Percentiles rank a stretch among this genome's conserved stretches.
These are phyloP conservation scores for Volucella bombylans DNA, from an alignment of 2,888 invertebrate species.

Conservation along the genomic window DNA sequence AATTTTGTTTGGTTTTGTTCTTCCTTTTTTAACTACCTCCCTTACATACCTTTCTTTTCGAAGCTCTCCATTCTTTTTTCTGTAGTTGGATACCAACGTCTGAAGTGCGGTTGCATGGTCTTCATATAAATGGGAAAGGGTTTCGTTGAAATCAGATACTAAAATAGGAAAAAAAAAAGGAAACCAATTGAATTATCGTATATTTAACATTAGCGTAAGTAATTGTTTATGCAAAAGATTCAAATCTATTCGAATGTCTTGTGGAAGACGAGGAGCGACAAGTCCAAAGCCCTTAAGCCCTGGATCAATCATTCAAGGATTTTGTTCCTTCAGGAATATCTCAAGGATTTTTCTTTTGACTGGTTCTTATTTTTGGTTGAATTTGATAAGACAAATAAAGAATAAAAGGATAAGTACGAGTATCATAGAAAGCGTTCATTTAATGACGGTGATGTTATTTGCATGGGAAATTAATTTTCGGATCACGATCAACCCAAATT, in stretches of 20 bases:
- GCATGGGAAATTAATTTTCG: too few relatives aligned
- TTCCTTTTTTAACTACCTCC: conserved; percentile 20
- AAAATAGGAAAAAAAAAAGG: conserved; percentile 79
- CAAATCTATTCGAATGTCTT: conserved; percentile 14
- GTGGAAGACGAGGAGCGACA: conserved; percentile 8
- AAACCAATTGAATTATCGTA: conserved; percentile 39
- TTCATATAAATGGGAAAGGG: conserved; percentile 94
- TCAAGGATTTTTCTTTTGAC: not conserved
- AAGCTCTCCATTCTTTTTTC: conserved; percentile 92
- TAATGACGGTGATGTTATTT: too few relatives aligned
- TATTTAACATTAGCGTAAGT: conserved; percentile 6
- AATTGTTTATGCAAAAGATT: conserved; percentile 33
- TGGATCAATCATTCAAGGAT: conserved; percentile 36
- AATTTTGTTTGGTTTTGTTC: too few relatives aligned
- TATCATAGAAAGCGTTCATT: too few relatives aligned
- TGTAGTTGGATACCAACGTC: conserved; percentile 91
- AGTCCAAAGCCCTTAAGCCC: not conserved
- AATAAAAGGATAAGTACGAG: too few relatives aligned
- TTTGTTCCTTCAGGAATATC: conserved; percentile 17
- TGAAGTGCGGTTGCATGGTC: conserved; percentile 94
- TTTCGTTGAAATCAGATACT: conserved; percentile 96
- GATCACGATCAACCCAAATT: too few relatives aligned
- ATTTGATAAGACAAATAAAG: not conserved
- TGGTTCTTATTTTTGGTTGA: not conserved
- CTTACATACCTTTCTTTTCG: conserved; percentile 90